Evolutionary conservation across 92 coral and sea anemone species (phyloP).

Genomic region (Zoanthus solanderi): DNA sequence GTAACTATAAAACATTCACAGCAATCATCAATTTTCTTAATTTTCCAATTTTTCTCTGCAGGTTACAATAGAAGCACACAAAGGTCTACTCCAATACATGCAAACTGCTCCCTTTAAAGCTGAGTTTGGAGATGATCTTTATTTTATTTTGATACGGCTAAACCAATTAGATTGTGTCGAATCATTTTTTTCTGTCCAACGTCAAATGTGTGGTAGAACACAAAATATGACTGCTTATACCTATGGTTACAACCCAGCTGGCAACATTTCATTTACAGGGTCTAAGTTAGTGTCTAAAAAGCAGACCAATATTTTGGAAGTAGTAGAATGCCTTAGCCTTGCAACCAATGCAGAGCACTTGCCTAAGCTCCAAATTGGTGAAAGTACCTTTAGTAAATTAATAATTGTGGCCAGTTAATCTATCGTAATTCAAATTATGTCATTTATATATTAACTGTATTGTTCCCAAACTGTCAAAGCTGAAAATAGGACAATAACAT

Average conservation of each 20-base stretch:
- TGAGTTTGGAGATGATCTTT: slow-evolving; percentile 9
- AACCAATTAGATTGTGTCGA: slow-evolving; percentile 47
- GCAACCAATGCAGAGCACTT: slow-evolving; percentile 17
- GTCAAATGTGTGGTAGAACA: slow-evolving; percentile 53
- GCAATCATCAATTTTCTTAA: background rate
- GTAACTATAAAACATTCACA: slow-evolving; percentile 14
- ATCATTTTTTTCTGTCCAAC: slow-evolving; percentile 53
- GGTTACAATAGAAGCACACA: slow-evolving; percentile 5
- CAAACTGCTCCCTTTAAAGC: background rate
- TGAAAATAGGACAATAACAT: no score
- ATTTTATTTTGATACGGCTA: slow-evolving; percentile 25
- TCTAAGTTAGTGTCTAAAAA: slow-evolving; percentile 49
- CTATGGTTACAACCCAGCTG: slow-evolving; percentile 48
- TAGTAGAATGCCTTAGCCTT: slow-evolving; percentile 33
- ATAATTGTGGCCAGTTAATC: background rate
- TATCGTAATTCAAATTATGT: background rate
- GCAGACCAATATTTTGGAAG: slow-evolving; percentile 49
- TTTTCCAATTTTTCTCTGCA: background rate
- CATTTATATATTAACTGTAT: background rate
- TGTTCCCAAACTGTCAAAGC: background rate
- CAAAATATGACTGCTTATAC: slow-evolving; percentile 57
- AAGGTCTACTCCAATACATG: slow-evolving; percentile 10
- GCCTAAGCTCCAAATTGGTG: slow-evolving; percentile 2
- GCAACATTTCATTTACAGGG: slow-evolving; percentile 1
- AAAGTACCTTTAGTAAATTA: background rate